These are phyloP conservation scores for Cantharis rufa DNA, from an alignment of 2,888 invertebrate genomes.

Conservation along the genomic window DNA sequence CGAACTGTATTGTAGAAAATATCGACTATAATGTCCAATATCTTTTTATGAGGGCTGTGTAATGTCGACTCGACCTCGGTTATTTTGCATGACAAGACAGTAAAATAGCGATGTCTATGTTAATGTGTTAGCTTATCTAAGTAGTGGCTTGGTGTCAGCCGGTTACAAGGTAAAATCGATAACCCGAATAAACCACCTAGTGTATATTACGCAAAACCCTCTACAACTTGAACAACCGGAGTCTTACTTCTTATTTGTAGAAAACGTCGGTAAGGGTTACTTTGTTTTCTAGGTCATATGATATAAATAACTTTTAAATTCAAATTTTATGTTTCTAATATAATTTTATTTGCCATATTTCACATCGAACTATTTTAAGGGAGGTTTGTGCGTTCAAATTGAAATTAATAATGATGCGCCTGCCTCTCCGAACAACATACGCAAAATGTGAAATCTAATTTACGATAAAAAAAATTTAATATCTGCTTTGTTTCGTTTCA, in stretches of 20 bases:
- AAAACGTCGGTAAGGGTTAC: background rate
- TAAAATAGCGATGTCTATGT: slow-evolving; percentile 42
- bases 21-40: slow-evolving; percentile 18
- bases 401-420: background rate
- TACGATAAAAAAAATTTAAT: background rate
- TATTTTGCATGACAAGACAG: slow-evolving; percentile 22
- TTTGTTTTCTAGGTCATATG: background rate
- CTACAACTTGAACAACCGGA: slow-evolving; percentile 1
- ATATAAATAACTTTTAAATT: background rate
- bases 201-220: background rate
- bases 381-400: background rate
- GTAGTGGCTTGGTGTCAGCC: slow-evolving; percentile 43
- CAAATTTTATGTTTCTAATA: background rate
- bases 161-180: slow-evolving; percentile 47
- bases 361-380: background rate
- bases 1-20: background rate
- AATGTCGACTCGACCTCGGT: slow-evolving; percentile 22
- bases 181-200: slow-evolving; percentile 24
- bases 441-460: background rate
- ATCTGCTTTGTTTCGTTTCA: background rate
- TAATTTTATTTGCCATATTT: background rate
- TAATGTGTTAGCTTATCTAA: slow-evolving; percentile 44
- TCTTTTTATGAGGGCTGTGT: slow-evolving; percentile 27
- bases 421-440: background rate
- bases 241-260: background rate